Evolutionary conservation across 2,888 invertebrate genomes (phyloP).

Genomic region (Cyclophora punctaria): DNA sequence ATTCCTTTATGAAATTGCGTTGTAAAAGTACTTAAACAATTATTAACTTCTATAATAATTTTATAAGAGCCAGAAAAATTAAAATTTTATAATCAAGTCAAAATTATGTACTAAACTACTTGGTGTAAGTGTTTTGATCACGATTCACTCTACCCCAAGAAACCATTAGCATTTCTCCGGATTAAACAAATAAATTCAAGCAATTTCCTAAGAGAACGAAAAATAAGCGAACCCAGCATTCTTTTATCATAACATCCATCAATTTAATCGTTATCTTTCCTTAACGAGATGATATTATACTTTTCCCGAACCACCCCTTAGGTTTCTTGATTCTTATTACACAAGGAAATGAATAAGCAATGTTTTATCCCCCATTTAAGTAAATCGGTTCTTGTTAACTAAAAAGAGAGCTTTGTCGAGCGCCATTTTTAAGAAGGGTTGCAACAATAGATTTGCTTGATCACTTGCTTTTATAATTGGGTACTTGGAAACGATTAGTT

Average conservation of each 20-base stretch:
- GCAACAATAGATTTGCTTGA: conserved; percentile 44
- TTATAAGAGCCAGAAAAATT: too few relatives aligned
- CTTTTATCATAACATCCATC: conserved; percentile 19
- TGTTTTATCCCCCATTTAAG: conserved; percentile 37
- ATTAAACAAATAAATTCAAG: too few relatives aligned
- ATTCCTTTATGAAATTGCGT: too few relatives aligned
- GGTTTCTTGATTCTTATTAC: conserved; percentile 25
- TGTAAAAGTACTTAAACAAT: too few relatives aligned
- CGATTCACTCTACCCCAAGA: too few relatives aligned
- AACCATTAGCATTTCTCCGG: too few relatives aligned
- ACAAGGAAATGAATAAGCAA: conserved; percentile 45
- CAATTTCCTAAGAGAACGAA: too few relatives aligned
- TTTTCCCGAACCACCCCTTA: conserved; percentile 37
- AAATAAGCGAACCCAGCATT: conserved; percentile 6
- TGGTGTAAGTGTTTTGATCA: too few relatives aligned
- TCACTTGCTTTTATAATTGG: conserved; percentile 33
- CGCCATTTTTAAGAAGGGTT: conserved; percentile 43
- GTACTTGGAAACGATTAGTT: conserved; percentile 5
- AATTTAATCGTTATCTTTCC: conserved; percentile 42
- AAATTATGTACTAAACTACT: too few relatives aligned
- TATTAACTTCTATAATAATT: too few relatives aligned
- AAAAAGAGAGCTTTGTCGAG: conserved; percentile 44
- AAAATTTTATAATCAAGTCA: too few relatives aligned
- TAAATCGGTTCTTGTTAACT: conserved; percentile 59
- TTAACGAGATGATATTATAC: conserved; percentile 51